Evolutionary conservation across 2,113 vertebrate genomes (phyloP), one percentile per base, ranked within the genome.

Genomic region (Anser brachyrhynchus): DNA sequence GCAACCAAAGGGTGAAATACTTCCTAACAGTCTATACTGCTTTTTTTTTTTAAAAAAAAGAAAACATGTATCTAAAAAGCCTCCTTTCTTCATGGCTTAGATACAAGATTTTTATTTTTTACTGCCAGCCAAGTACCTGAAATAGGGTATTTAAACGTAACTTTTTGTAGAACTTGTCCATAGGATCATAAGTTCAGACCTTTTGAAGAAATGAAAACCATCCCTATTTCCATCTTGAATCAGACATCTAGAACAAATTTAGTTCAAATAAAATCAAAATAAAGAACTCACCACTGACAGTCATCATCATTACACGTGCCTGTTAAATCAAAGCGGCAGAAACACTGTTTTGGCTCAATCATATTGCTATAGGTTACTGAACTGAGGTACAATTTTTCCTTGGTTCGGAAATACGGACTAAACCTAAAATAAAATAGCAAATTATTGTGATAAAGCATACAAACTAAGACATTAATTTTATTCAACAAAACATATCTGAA

Each of bases 331-430:
- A 99, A 99, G 51, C 98, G 99, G 78, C 99, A 99, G 96, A 99
- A 99, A 96, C 98, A 98, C 89, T 98, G 99, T 75, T 97, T 98
- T 3, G 99, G 98, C 79, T 99, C 98, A 51, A 99, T 98, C 97
- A 98, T 97, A 78, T 99, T 99, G 97, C 99, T 99, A 62, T 98
- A 98, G 0, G 99, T 98, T 39, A 99, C 95, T 13, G 99, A 99
- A 97, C 99, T 99, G 85, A 99, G 97, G 4, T 98, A 98, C 62
- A 99, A 93, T 91, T 99, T 99, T 92, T 99, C 99, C 98, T 99
- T 99, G 37, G 99, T 99, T 93, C 99, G 98, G 97, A 99, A 99
- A 88, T 99, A 99, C 0, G 99, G 99, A 96, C 99, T 99, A 97
- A 99, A 99, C 96, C 99, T 99, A 95, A 84, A 84, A 94, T 0